Evolutionary conservation across 2,113 vertebrate genomes (phyloP).

Genomic region (Hydrolagus affinis): DNA sequence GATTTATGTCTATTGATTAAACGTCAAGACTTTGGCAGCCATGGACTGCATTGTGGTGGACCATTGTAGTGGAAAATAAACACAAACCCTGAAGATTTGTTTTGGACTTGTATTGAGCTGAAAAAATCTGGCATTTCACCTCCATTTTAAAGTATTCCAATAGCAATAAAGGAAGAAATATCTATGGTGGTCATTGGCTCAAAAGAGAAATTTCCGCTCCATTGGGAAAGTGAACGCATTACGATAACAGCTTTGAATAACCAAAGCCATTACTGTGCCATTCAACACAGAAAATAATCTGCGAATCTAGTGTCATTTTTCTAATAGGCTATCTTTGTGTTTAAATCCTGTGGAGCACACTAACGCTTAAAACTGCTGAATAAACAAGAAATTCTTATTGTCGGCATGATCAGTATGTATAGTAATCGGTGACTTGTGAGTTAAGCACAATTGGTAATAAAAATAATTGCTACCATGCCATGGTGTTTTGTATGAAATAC

Average conservation of each 20-base stretch:
- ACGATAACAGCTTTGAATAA: background rate
- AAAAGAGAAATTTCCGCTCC: background rate
- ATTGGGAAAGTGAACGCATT: background rate
- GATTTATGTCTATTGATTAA: slow-evolving; percentile 32
- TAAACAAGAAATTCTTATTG: background rate
- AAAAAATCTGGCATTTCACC: background rate
- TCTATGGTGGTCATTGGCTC: background rate
- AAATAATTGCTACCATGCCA: background rate
- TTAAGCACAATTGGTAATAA: background rate
- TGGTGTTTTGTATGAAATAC: background rate
- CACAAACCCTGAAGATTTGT: background rate
- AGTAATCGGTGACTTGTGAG: background rate
- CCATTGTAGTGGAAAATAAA: slow-evolving; percentile 10
- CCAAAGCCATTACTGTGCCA: background rate
- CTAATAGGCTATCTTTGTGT: background rate
- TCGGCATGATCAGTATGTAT: background rate
- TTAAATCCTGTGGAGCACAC: background rate
- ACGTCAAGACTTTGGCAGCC: slow-evolving; percentile 13
- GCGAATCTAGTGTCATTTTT: background rate
- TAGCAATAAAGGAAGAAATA: background rate
- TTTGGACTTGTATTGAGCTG: slow-evolving; percentile 4
- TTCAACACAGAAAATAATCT: background rate
- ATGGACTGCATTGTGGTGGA: slow-evolving; percentile 5
- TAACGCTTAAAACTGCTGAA: background rate
- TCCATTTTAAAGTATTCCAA: slow-evolving; percentile 10